phyloP scores from a whole-genome alignment of 1,140 invertebrate genomes.

The Heliconius congener region DNA sequence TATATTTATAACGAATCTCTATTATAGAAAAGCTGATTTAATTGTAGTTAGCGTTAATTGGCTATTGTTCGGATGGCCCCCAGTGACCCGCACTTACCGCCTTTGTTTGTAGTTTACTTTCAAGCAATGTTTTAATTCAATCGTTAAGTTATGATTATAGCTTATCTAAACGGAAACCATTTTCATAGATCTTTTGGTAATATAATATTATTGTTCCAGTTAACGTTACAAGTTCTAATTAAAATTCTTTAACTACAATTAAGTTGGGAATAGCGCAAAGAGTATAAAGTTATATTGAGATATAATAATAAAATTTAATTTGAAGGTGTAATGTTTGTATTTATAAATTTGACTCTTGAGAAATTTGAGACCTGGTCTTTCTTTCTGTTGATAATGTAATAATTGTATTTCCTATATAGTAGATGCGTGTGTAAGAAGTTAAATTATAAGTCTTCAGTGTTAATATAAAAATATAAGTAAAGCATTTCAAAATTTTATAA shows the following conservation, averaged over 20 bases:
- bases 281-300: not conserved
- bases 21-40: conserved; percentile 70
- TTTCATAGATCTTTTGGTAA: conserved; percentile 11
- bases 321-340: not conserved
- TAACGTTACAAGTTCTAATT: conserved; percentile 8
- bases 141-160: conserved; percentile 11
- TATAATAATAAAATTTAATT: not conserved
- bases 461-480: no score
- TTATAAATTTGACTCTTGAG: no score
- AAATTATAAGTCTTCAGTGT: no score
- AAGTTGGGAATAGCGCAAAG: not conserved
- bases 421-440: no score
- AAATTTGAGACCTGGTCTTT: no score
- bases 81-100: conserved; percentile 57
- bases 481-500: no score
- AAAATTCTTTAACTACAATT: conserved; percentile 8
- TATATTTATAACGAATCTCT: conserved; percentile 40
- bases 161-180: conserved; percentile 10
- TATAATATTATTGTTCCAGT: conserved; percentile 12
- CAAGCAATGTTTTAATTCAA: conserved; percentile 42
- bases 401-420: no score
- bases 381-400: no score
- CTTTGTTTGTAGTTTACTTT: conserved; percentile 49
- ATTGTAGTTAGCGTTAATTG: conserved; percentile 79
- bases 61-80: conserved; percentile 70